A percentile compares a stretch with the other conserved stretches of the same genome.
Evolutionary conservation across 2,888 invertebrate species (phyloP).

Genomic region (Eilema caniola): DNA sequence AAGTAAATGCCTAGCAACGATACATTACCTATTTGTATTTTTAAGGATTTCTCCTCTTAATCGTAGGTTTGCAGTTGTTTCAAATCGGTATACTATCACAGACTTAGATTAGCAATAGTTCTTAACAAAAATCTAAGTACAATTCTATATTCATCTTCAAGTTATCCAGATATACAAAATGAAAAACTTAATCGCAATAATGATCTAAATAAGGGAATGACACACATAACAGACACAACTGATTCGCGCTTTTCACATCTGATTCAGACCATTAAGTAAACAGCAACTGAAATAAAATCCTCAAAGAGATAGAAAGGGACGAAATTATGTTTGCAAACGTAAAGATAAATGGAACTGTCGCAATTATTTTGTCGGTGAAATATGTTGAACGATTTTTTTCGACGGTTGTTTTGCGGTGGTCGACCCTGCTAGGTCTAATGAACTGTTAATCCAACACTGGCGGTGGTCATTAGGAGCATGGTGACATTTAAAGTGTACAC

Average conservation of each 20-base stretch:
- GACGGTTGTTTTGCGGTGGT: conserved; percentile 32
- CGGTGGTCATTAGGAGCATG: conserved; percentile 14
- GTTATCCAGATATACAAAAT: not conserved
- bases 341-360: conserved; percentile 49
- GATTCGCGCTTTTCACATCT: conserved; percentile 20
- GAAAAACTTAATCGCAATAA: not conserved
- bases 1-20: too few relatives aligned
- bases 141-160: not conserved
- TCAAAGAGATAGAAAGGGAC: conserved; percentile 34
- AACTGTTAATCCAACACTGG: conserved; percentile 29
- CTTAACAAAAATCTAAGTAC: not conserved
- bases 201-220: conserved; percentile 18
- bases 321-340: conserved; percentile 30
- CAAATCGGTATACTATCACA: not conserved
- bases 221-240: conserved; percentile 15
- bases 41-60: too few relatives aligned
- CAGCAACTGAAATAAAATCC: conserved; percentile 38
- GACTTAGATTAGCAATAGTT: not conserved
- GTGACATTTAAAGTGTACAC: conserved; percentile 15
- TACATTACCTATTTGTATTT: too few relatives aligned
- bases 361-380: conserved; percentile 43
- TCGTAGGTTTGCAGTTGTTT: too few relatives aligned
- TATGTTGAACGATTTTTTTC: conserved; percentile 30
- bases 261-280: conserved; percentile 30
- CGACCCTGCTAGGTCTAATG: conserved; percentile 50